Evolutionary conservation across 1,140 invertebrate species (phyloP), one percentile per base, ranked within the genome.

Genomic region (Caenorhabditis inopinata): DNA sequence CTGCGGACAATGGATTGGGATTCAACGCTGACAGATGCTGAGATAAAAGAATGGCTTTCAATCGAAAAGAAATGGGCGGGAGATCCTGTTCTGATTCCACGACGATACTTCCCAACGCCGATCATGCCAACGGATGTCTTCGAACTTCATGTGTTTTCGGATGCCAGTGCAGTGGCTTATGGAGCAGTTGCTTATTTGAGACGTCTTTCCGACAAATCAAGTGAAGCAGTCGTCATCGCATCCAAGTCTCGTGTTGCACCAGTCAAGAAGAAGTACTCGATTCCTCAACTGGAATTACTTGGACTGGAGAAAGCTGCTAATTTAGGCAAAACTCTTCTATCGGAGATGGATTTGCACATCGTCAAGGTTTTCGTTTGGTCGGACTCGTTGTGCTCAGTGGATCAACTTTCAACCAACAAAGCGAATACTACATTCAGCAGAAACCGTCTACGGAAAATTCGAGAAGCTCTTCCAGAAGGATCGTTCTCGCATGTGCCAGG

Each of bases 281-380:
- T 84, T 38, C 83, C 83, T 0, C n/a, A 81, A 29, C 32, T 83
- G 14, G 83, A 84, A 51, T 38, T 84, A 23, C 12, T 84, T 48
- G 80, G 47, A 11, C 12, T 75, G 0, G 32, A 78, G 5, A 23
- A 83, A 2, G 84, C 73, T 0, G 53, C 27, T 12, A 48, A 27
- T 0, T 11, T 74, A 11, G 5, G 27, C 0, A 12, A 12, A 5
- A 79, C 21, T 46, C 9, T 84, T 6, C 68, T 23, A 1, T 23
- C 47, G 11, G 68, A 80, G 25, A 12, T 84, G 0, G 58, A 58
- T 16, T 18, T 46, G 1, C n/a, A n/a, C 11, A 78, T 79, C 11
- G 4, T 5, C 0, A 14, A 1, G 1, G 9, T 35, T 2, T 32
- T 49, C 23, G 16, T 85, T 6, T 84, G 84, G 84, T 58, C 45